Evolutionary conservation across 2,113 vertebrate species (phyloP), one percentile per base, ranked within the genome.

Genomic region (Cyrtonyx montezumae): DNA sequence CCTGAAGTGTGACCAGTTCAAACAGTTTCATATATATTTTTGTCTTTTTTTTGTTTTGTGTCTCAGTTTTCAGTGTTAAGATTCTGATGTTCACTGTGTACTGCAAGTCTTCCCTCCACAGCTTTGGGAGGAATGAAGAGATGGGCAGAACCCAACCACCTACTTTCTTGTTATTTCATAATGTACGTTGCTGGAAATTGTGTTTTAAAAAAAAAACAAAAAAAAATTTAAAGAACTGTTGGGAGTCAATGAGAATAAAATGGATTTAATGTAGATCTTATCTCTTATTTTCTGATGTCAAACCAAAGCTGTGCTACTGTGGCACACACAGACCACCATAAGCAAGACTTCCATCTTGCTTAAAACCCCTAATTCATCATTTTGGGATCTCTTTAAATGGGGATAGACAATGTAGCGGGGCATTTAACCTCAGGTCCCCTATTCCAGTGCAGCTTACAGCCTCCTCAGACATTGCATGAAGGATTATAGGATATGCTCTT

Each of bases 201-300:
- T 97, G 96, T 95, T 40, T 40, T 10, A 40, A 40, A 25, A 53
- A 53, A 53, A 14, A 28, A 53, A 53, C 4, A 53, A 53, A 53
- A 28, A 34, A 77, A 74, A 84, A 70, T 25, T 25, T 9, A 61
- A 65, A 73, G 65, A 96, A 85, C 95, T 94, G 90, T 97, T 97
- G 70, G 30, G 97, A 97, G 91, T 96, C 90, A 96, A 96, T 97
- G 92, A 96, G 79, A 98, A 98, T 98, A 98, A 98, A 96, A 87
- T 94, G 81, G 73, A 97, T 97, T 98, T 98, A 97, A 98, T 97
- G 80, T 96, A 96, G 66, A 12, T 75, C 51, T 28, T 65, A 19
- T 45, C 49, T 86, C 68, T 32, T 53, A 5, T 46, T 87, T 71
- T 74, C 40, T 82, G 82, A 42, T 56, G 13, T 32, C 37, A 48